Base-by-base conservation (phyloP, 1,140 invertebrate genomes). In the Lordiphosa stackelbergi region DNA sequence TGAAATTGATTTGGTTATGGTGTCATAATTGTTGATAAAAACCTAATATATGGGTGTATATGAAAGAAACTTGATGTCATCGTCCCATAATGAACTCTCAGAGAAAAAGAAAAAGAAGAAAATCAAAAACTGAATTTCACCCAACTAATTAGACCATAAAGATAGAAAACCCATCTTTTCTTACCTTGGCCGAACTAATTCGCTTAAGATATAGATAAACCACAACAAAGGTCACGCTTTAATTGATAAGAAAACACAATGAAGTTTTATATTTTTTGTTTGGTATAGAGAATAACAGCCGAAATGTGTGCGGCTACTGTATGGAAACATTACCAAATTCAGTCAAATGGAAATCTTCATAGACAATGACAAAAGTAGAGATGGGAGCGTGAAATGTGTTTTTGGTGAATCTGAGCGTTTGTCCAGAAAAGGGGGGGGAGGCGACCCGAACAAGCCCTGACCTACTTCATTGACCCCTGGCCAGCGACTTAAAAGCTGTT, bases 181-280 rank as follows among this genome's bases (percentile, higher is more conserved):
- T 31, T 31, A 31, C 28, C 28, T 31, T 69, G 55, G 69, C 66
- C 70, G 71, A 79, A 75, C 73, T 73, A 73, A 77, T 78, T 77
- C 64, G 53, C 73, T 66, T 46, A 16, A 37, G 64, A 68, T 68
- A 68, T 52, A 69, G 71, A 79, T 79, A 81, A 83, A 72, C 75
- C 75, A 81, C 75, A 81, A 81, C 77, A 81, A 81, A 81, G 75
- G 75, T 83, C 75, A 81, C 75, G 77, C 75, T 81, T 81, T 81
- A 83, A 81, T 81, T 81, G 75, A 81, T 81, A 81, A 81, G 77
- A 79, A 79, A 83, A 81, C 66, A 83, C 65, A 75, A 68, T 55
- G 28, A 36, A 43, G 51, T 48, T 68, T 56, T 65, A 41, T 42
- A 54, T 43, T 28, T 64, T 57, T 66, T 19, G 19, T 19, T 66